These are phyloP conservation scores for Bradypus variegatus DNA, from an alignment of 2,797 vertebrate species.

Conservation along the genomic window DNA sequence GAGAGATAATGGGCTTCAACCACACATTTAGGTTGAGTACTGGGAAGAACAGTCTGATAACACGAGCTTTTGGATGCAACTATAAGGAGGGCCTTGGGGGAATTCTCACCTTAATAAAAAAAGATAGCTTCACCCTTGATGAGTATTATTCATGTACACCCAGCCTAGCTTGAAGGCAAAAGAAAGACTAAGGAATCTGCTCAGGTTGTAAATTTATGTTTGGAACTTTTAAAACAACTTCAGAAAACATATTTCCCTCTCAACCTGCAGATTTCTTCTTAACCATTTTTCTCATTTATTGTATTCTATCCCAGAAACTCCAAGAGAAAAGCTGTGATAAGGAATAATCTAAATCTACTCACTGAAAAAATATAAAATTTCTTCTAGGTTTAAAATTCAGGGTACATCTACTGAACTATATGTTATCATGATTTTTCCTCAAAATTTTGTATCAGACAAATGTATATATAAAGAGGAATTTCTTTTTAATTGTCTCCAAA, in stretches of 20 bases:
- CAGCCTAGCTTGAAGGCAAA: background rate
- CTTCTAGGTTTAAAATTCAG: background rate
- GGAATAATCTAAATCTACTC: background rate
- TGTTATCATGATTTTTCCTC: background rate
- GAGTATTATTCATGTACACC: background rate
- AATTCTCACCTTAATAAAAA: background rate
- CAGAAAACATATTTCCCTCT: slow-evolving; percentile 26
- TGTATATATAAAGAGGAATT: background rate
- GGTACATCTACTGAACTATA: background rate
- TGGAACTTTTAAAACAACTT: background rate
- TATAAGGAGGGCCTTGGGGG: background rate
- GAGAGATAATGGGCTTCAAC: slow-evolving; percentile 4
- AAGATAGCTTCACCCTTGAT: background rate
- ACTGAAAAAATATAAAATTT: background rate
- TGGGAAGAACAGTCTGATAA: background rate
- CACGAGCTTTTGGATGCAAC: background rate
- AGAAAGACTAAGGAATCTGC: background rate
- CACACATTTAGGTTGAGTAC: background rate
- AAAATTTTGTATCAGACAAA: background rate
- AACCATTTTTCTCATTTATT: background rate
- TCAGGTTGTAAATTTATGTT: background rate
- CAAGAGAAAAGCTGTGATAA: background rate
- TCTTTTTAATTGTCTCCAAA: slow-evolving; percentile 3
- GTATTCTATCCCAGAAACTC: background rate
- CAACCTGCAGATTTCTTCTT: background rate